phyloP scores from a whole-genome alignment of 2,113 vertebrate genomes.

The Xiphophorus maculatus region DNA sequence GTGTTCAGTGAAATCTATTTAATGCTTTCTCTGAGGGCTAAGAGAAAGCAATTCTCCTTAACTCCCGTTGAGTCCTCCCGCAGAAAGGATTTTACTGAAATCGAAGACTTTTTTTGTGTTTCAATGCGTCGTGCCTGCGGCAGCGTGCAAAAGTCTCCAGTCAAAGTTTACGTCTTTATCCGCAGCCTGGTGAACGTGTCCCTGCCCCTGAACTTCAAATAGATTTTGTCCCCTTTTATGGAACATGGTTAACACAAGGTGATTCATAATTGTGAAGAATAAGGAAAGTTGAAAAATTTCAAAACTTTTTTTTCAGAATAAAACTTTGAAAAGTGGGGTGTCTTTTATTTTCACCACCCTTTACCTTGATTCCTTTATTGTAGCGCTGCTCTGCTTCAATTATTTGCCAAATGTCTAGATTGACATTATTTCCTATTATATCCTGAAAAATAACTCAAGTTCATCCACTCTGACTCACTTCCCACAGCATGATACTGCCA shows the following conservation, averaged over 20 bases:
- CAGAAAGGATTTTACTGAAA: not conserved
- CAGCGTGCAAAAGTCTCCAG: not conserved
- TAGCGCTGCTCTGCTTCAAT: not conserved
- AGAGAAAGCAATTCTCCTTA: not conserved
- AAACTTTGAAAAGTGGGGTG: too few relatives aligned
- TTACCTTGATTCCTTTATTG: not conserved
- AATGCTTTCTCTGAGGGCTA: not conserved
- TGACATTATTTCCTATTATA: not conserved
- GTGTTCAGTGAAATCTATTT: conserved; percentile 1
- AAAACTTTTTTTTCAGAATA: too few relatives aligned
- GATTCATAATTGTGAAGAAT: not conserved
- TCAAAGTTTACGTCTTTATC: not conserved
- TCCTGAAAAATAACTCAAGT: not conserved
- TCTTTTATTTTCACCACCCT: not conserved
- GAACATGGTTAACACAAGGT: not conserved
- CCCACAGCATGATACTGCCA: too few relatives aligned
- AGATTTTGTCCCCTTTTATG: not conserved
- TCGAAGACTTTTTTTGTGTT: not conserved
- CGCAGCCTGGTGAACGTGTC: not conserved
- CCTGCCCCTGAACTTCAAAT: not conserved
- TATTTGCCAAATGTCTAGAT: not conserved
- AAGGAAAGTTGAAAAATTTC: too few relatives aligned
- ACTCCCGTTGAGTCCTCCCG: not conserved
- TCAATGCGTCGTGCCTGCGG: not conserved
- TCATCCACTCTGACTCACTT: too few relatives aligned